phyloP scores from a whole-genome alignment of 2,113 vertebrate genomes.

The Cichladusa arquata region DNA sequence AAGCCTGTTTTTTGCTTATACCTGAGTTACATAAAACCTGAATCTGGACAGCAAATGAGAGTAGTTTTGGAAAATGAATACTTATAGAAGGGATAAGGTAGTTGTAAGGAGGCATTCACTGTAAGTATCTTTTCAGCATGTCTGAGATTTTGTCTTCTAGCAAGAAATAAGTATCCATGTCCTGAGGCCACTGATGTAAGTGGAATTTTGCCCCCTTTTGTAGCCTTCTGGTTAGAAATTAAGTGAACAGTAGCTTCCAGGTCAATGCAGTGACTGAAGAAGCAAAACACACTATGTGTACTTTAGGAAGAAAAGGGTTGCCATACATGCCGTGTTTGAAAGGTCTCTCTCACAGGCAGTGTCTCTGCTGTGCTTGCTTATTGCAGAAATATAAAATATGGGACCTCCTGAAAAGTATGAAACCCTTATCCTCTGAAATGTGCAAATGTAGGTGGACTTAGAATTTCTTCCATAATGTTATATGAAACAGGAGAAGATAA shows the following conservation, averaged over 20 bases:
- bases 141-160: background rate
- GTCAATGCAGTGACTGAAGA: background rate
- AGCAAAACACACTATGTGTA: background rate
- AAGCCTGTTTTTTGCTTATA: background rate
- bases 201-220: background rate
- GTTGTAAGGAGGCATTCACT: background rate
- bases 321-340: fast-evolving
- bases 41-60: background rate
- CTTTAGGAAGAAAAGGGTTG: background rate
- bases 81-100: background rate
- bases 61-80: background rate
- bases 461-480: background rate
- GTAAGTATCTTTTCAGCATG: background rate
- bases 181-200: background rate
- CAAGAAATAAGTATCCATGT: background rate
- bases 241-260: background rate
- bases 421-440: background rate
- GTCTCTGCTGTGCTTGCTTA: background rate
- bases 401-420: background rate
- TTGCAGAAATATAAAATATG: background rate
- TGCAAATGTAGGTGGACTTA: background rate
- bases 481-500: background rate
- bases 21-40: background rate
- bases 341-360: background rate
- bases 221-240: background rate